Evolutionary conservation across 2,113 vertebrate genomes (phyloP).

Genomic region (Sebastes fasciatus): DNA sequence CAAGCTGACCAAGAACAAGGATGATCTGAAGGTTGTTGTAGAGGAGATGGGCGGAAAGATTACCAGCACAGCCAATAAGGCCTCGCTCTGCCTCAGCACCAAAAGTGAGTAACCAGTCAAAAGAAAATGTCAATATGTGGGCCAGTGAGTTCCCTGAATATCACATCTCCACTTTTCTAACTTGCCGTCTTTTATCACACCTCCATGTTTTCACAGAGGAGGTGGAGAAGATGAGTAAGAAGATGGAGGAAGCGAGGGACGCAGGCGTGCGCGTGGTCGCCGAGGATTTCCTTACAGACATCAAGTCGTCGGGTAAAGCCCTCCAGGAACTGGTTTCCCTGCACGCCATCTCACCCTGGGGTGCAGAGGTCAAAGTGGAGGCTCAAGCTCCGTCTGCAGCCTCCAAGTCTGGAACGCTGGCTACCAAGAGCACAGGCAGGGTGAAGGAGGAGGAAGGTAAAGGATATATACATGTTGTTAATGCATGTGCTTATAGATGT

Average conservation of each 20-base stretch:
- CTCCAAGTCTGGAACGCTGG: constrained; percentile 84
- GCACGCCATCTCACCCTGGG: constrained; percentile 93
- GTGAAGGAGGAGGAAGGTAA: constrained; percentile 94
- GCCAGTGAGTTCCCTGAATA: neutral
- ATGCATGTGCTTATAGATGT: neutral
- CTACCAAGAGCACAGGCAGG: constrained; percentile 89
- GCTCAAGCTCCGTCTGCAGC: constrained; percentile 72
- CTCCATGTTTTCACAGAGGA: constrained; percentile 86
- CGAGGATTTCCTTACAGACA: constrained; percentile 90
- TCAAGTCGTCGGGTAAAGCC: constrained; percentile 87
- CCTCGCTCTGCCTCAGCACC: constrained; percentile 92
- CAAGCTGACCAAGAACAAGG: constrained; percentile 93
- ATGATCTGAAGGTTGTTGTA: constrained; percentile 89
- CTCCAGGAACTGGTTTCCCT: constrained; percentile 90
- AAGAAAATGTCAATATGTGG: neutral
- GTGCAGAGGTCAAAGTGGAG: constrained; percentile 91
- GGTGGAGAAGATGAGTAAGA: constrained; percentile 96
- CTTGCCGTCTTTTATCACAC: neutral
- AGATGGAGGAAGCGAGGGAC: constrained; percentile 95
- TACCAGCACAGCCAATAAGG: constrained; percentile 88
- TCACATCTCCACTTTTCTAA: neutral
- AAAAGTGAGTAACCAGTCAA: constrained; percentile 86
- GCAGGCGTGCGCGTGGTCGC: constrained; percentile 91
- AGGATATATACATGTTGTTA: neutral
- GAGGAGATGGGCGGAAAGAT: constrained; percentile 94